phyloP scores from a whole-genome alignment of 2,888 invertebrate species.

The Pollenia labialis region DNA sequence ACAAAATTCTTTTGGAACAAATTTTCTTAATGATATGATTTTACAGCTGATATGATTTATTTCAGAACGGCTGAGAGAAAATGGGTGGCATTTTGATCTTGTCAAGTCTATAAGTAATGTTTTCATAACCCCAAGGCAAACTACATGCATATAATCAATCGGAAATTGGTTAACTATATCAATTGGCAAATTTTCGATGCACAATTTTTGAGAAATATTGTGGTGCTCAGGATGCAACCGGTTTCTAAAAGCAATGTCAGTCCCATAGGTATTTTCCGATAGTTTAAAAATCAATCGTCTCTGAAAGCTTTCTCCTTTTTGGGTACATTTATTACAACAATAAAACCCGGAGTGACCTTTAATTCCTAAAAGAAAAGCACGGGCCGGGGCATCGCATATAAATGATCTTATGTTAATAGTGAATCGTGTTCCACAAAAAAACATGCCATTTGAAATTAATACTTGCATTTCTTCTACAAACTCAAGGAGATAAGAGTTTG shows the following conservation, averaged over 20 bases:
- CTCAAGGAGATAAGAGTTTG: not conserved
- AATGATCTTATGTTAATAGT: conserved; percentile 1
- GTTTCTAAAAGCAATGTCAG: not conserved
- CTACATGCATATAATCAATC: too few relatives aligned
- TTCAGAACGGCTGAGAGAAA: too few relatives aligned
- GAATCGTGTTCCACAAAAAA: not conserved
- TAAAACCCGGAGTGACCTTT: not conserved
- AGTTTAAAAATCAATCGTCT: not conserved
- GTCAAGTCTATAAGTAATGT: too few relatives aligned
- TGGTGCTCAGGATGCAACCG: not conserved
- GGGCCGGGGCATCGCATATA: conserved; percentile 6
- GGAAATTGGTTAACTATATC: too few relatives aligned
- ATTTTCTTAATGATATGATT: too few relatives aligned
- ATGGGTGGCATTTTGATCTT: too few relatives aligned
- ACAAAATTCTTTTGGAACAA: too few relatives aligned
- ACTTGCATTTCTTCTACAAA: conserved; percentile 6
- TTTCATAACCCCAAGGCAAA: too few relatives aligned
- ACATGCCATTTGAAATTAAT: not conserved
- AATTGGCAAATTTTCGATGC: too few relatives aligned
- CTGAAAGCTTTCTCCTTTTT: not conserved
- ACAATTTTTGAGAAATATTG: not conserved
- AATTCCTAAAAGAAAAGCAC: not conserved
- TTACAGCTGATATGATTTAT: too few relatives aligned
- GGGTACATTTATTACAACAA: not conserved
- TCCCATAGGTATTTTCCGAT: not conserved